A percentile compares a stretch with the other conserved stretches of the same genome.
phyloP scores from a whole-genome alignment of 2,113 vertebrate genomes.

The Tetrax tetrax region DNA sequence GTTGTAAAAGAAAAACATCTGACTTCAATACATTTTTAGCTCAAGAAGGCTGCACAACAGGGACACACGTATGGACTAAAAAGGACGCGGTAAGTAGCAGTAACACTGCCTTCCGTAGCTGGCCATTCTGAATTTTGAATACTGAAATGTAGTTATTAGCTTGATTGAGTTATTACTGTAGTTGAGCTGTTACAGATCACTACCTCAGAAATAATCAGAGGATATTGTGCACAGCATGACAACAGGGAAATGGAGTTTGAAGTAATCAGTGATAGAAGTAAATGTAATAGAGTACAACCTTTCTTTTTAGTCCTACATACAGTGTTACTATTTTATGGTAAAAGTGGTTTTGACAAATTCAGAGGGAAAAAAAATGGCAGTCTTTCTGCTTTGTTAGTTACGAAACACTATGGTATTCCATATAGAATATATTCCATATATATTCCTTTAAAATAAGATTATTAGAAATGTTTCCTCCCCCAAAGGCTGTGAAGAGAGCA shows the following conservation, averaged over 20 bases:
- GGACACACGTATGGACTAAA: slow-evolving; percentile 89
- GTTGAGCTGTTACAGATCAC: not conserved
- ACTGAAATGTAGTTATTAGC: not conserved
- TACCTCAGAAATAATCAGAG: not conserved
- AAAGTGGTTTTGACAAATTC: not conserved
- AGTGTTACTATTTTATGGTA: not conserved
- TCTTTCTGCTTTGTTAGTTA: not conserved
- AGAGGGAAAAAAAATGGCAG: not conserved
- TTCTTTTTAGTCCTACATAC: not conserved
- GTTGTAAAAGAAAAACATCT: slow-evolving; percentile 95
- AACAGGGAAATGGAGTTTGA: not conserved
- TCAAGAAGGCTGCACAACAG: slow-evolving; percentile 90
- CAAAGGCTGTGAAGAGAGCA: not conserved
- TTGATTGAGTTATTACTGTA: not conserved
- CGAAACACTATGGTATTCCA: not conserved
- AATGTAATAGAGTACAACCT: not conserved
- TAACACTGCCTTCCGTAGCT: not conserved
- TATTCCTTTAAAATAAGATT: not conserved
- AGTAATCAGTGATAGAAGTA: not conserved
- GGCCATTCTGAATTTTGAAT: not conserved
- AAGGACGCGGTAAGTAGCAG: slow-evolving; percentile 84
- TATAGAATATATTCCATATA: not conserved
- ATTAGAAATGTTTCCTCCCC: not conserved
- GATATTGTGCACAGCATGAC: not conserved
- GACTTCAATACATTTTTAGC: slow-evolving; percentile 95